phyloP scores from a whole-genome alignment of 1,140 invertebrate genomes.

The Sitophilus oryzae region DNA sequence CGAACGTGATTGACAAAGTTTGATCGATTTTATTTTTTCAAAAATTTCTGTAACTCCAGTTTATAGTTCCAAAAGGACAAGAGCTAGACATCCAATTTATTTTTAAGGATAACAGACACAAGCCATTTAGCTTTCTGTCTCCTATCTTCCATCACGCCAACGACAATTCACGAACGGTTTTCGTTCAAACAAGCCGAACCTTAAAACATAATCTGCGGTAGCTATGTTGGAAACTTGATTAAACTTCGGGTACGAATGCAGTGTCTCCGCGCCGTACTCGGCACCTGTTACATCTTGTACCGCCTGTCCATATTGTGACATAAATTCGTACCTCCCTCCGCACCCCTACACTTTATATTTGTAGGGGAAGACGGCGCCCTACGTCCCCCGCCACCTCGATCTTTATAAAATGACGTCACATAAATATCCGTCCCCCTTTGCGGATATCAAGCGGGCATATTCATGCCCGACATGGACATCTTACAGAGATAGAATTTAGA shows the following conservation, averaged over 20 bases:
- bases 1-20: no score
- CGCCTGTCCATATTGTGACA: background rate
- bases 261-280: background rate
- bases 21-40: no score
- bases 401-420: background rate
- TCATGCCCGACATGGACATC: background rate
- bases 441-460: background rate
- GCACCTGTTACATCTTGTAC: background rate
- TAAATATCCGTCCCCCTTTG: background rate
- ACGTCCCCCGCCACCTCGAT: background rate
- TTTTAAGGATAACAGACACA: no score
- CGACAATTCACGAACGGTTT: no score
- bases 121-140: no score
- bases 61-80: no score
- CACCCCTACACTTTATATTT: no score
- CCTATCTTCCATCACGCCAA: no score
- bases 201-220: background rate
- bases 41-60: no score
- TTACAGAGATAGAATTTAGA: no score
- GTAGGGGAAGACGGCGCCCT: no score
- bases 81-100: no score
- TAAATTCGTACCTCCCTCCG: background rate
- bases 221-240: background rate
- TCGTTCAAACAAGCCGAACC: background rate
- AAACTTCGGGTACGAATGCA: background rate